A percentile compares a stretch with the other conserved stretches of the same genome.
Evolutionary conservation across 2,888 invertebrate species (phyloP).

Genomic region (Agrochola lota): DNA sequence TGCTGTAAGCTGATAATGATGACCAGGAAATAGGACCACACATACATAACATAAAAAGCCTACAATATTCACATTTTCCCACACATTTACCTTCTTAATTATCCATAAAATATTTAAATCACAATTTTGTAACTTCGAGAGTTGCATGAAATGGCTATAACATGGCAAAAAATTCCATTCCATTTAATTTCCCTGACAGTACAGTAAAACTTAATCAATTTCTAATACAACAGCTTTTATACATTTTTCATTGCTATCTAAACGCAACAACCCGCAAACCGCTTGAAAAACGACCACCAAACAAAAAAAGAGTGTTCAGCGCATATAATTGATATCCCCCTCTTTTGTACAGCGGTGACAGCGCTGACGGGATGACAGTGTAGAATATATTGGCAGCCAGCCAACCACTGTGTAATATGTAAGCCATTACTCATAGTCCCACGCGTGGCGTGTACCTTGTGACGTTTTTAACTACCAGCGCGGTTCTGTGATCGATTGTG

Average conservation of each 20-base stretch:
- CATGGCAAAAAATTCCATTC: too few species aligned
- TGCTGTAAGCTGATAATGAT: too few species aligned
- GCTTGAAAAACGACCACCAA: neutral
- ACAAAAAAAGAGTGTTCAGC: constrained; percentile 11
- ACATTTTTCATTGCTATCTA: neutral
- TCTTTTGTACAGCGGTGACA: constrained; percentile 40
- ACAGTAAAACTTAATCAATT: neutral
- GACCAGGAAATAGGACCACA: too few species aligned
- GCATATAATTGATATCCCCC: constrained; percentile 50
- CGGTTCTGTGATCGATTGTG: constrained; percentile 35
- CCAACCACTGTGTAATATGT: constrained; percentile 54
- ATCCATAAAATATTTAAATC: too few species aligned
- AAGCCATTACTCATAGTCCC: constrained; percentile 52
- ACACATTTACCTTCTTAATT: too few species aligned
- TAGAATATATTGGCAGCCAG: constrained; percentile 54
- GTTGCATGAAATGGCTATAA: too few species aligned
- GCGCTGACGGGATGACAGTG: constrained; percentile 40
- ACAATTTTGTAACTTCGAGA: too few species aligned
- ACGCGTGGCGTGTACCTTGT: constrained; percentile 32
- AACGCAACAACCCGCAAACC: neutral
- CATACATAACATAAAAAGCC: too few species aligned
- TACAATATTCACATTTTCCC: too few species aligned
- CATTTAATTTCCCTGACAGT: neutral
- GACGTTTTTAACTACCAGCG: constrained; percentile 43
- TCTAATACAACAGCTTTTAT: too few species aligned